Conservation (phyloP, 2,113 vertebrate species). For the Buteo buteo region DNA sequence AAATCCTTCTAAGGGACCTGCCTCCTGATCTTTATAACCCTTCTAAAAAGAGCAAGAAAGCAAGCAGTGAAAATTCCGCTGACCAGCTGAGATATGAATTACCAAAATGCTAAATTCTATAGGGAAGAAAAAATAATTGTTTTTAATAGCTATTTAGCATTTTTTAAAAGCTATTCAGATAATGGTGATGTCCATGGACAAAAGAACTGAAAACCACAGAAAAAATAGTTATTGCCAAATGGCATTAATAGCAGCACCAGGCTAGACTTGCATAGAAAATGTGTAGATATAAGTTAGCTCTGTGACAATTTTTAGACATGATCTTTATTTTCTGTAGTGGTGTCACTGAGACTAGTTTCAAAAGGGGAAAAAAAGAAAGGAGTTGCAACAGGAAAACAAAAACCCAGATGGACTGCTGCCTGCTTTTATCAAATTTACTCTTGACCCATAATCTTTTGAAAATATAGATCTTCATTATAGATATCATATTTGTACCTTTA, state of each 20-base stretch:
- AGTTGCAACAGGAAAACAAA: background rate
- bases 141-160: background rate
- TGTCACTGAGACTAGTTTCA: background rate
- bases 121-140: background rate
- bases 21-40: background rate
- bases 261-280: background rate
- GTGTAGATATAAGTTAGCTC: background rate
- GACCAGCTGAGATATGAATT: background rate
- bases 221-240: background rate
- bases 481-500: background rate
- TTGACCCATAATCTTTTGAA: background rate
- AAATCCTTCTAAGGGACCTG: background rate
- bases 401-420: background rate
- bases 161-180: background rate
- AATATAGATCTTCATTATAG: background rate
- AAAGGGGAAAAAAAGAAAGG: background rate
- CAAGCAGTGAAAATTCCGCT: background rate
- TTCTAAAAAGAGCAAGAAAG: background rate
- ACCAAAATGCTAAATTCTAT: background rate
- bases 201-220: background rate
- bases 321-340: background rate
- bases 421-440: background rate
- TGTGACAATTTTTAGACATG: background rate
- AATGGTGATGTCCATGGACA: background rate
- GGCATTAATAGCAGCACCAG: background rate